Percentiles rank a stretch among this genome's conserved stretches.
Evolutionary conservation across 2,888 invertebrate genomes (phyloP).

Genomic region (Drosophila mettleri): DNA sequence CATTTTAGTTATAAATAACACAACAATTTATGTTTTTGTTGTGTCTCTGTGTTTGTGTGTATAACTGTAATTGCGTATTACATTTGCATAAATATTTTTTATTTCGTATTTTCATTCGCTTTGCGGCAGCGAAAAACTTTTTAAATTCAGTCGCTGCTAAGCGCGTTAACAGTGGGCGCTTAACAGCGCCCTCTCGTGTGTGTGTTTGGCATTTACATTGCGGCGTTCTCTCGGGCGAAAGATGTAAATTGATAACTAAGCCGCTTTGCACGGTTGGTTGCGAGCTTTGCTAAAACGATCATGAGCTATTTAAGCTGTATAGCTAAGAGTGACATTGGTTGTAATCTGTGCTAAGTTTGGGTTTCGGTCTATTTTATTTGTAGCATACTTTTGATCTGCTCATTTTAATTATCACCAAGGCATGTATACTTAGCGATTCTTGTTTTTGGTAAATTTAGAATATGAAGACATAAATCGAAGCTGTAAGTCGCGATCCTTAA

Average conservation of each 20-base stretch:
- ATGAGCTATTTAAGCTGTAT: neutral
- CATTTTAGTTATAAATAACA: constrained; percentile 52
- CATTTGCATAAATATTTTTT: constrained; percentile 52
- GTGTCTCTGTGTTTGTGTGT: constrained; percentile 7
- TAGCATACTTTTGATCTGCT: neutral
- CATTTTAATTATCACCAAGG: no score
- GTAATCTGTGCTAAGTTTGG: neutral
- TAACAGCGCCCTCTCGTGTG: constrained; percentile 8
- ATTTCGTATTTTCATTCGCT: constrained; percentile 28
- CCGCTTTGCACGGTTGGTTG: neutral
- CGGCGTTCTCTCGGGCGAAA: constrained; percentile 39
- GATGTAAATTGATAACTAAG: constrained; percentile 8
- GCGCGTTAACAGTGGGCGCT: constrained; percentile 13
- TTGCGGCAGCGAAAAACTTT: constrained; percentile 9
- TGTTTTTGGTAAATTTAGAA: no score
- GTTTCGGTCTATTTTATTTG: neutral
- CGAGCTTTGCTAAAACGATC: constrained; percentile 1
- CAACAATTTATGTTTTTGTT: constrained; percentile 60
- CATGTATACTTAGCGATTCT: no score
- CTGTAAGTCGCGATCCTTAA: no score
- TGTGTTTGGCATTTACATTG: constrained; percentile 2
- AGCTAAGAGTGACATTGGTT: neutral
- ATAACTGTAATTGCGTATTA: constrained; percentile 43
- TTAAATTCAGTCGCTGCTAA: constrained; percentile 28
- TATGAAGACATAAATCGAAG: no score